These are phyloP conservation scores for Parazoanthus darwini DNA, from an alignment of 92 coral and sea anemone genomes.

Conservation along the genomic window DNA sequence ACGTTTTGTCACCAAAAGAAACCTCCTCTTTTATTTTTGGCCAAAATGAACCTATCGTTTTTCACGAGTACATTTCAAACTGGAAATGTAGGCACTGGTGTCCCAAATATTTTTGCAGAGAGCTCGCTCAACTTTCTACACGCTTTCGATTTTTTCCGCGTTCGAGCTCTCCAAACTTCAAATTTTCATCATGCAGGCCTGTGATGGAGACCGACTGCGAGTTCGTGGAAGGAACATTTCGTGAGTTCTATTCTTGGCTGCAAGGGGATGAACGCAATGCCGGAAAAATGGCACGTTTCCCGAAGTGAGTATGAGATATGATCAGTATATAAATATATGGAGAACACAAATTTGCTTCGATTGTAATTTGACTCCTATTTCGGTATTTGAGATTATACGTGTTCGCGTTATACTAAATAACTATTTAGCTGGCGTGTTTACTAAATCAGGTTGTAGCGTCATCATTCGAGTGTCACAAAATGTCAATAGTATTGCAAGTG, in stretches of 20 bases:
- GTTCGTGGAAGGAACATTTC: constrained; percentile 74
- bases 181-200: constrained; percentile 42
- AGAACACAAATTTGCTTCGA: background rate
- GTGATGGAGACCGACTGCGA: constrained; percentile 92
- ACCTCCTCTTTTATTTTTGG: constrained; percentile 7
- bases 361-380: too few species aligned
- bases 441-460: background rate
- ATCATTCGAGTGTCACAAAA: background rate
- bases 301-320: constrained; percentile 49
- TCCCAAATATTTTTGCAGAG: constrained; percentile 70
- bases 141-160: constrained; percentile 79
- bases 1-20: constrained; percentile 26
- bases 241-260: constrained; percentile 82
- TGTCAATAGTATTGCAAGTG: background rate
- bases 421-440: background rate
- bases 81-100: constrained; percentile 84
- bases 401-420: too few species aligned
- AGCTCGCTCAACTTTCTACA: constrained; percentile 71
- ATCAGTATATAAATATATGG: background rate
- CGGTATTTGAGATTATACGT: background rate
- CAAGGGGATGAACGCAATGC: constrained; percentile 53
- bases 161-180: constrained; percentile 41
- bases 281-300: constrained; percentile 70
- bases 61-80: constrained; percentile 59
- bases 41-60: constrained; percentile 64